Evolutionary conservation across 2,888 invertebrate species (phyloP), one percentile per base, ranked within the genome.

Genomic region (Ashinkailepas kermadecensis): DNA sequence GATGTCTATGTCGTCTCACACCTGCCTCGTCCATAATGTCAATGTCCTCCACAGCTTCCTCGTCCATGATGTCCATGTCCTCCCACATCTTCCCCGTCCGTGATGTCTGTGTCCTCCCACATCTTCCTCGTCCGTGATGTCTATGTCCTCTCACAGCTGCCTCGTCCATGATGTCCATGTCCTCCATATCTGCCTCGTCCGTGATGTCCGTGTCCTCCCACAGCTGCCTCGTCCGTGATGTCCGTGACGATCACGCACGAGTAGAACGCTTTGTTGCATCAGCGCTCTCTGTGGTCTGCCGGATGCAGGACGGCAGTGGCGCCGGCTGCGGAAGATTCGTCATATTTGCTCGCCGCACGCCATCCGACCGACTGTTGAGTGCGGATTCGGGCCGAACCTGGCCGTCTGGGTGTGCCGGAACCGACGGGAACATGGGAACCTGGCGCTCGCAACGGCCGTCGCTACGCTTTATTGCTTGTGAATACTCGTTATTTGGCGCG

Each of bases 401-500:
- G 15, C 21, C 7, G 54, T 56, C 7, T 56, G 70, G 15, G 70
- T 15, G 21, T 15, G 21, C 54, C 56, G 1, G 54, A 39, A 6
- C 21, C 8, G 56, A 21, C 74, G 54, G n/a, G 15, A 74, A 21
- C 74, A 54, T 56, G 74, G 11, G 56, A 56, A 74, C 56, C 18
- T 74, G 74, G 74, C 74, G 56, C 21, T 56, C 15, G 74, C 74
- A 74, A 56, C 74, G 74, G 74, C 21, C 74, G 58, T 23, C 79
- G 58, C 79, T 79, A 79, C 58, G n/a, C 7, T 58, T 79, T 79
- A 79, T 79, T 79, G 79, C 79, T 79, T 79, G 57, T 59, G 79
- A 79, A 79, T 79, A 79, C 79, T 79, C 79, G 79, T 79, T 79
- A 74, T 74, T 74, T 56, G 74, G 74, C 74, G 74, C 74, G 21